These are phyloP conservation scores for Clamator glandarius DNA, from an alignment of 2,797 vertebrate species.

Conservation along the genomic window DNA sequence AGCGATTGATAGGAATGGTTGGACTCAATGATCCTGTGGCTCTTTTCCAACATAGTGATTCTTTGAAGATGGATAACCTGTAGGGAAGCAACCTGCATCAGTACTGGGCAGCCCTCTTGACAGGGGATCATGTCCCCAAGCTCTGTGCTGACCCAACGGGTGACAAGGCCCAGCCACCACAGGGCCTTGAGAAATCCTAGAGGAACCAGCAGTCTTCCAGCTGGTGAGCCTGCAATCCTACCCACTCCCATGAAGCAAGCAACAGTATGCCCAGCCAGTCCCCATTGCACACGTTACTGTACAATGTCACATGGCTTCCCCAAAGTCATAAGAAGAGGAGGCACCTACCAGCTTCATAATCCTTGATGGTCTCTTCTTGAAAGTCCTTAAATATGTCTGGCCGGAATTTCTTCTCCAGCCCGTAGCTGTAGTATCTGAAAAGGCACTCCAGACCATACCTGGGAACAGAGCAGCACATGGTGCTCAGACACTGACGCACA, in stretches of 20 bases:
- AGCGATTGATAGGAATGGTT: no score
- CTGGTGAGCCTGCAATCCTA: neutral
- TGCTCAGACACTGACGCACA: neutral
- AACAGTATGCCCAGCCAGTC: neutral
- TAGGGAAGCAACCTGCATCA: neutral
- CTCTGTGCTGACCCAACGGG: neutral
- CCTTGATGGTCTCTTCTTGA: slow-evolving; percentile 95
- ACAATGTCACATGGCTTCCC: accelerated
- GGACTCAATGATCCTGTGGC: no score
- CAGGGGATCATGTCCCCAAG: neutral
- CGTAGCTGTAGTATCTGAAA: slow-evolving; percentile 99
- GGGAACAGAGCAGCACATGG: neutral
- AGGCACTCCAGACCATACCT: slow-evolving; percentile 99
- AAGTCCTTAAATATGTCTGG: slow-evolving; percentile 98
- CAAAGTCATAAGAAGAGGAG: neutral
- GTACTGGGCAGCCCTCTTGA: neutral
- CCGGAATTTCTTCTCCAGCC: slow-evolving; percentile 96
- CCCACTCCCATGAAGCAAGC: accelerated
- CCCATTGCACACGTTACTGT: accelerated
- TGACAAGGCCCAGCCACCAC: neutral
- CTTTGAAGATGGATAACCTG: neutral
- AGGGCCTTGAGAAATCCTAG: neutral
- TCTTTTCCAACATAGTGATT: no score
- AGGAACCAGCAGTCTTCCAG: neutral
- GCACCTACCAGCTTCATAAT: slow-evolving; percentile 93